Percentiles rank a stretch among this genome's conserved stretches.
These are phyloP conservation scores for Heliangelus exortis DNA, from an alignment of 2,797 vertebrate species.

Conservation along the genomic window DNA sequence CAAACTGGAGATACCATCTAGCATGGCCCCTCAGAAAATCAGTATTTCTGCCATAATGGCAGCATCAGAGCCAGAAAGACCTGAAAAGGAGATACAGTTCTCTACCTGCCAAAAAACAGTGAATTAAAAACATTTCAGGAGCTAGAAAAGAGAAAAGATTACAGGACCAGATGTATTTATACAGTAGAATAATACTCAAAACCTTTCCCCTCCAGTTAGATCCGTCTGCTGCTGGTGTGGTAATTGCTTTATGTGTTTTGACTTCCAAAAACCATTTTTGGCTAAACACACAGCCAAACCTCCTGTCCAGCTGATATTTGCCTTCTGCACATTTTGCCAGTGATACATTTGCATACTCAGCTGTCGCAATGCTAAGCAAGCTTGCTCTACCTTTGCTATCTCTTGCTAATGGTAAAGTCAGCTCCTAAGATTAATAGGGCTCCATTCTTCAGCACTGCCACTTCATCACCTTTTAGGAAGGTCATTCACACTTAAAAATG, in stretches of 20 bases:
- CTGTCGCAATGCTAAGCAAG: background rate
- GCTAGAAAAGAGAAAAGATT: background rate
- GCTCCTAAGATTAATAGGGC: slow-evolving; percentile 3
- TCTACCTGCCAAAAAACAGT: background rate
- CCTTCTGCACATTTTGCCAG: background rate
- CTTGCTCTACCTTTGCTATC: background rate
- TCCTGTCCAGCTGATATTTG: background rate
- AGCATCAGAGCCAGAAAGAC: background rate
- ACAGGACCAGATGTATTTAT: background rate
- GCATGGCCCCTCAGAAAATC: background rate
- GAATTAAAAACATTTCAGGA: background rate
- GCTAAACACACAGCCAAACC: background rate
- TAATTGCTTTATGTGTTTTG: background rate
- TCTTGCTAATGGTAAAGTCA: background rate
- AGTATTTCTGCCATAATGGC: background rate
- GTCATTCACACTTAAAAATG: background rate
- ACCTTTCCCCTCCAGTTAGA: background rate
- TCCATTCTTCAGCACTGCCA: slow-evolving; percentile 53
- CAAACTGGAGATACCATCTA: background rate
- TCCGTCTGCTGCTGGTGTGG: background rate
- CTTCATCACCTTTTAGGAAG: slow-evolving; percentile 43
- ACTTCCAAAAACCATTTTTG: background rate
- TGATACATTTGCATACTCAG: background rate
- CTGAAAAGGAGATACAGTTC: background rate
- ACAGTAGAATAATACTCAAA: background rate